A percentile compares a stretch with the other conserved stretches of the same genome.
phyloP scores from a whole-genome alignment of 1,140 invertebrate genomes.

The Aphelinus certus region DNA sequence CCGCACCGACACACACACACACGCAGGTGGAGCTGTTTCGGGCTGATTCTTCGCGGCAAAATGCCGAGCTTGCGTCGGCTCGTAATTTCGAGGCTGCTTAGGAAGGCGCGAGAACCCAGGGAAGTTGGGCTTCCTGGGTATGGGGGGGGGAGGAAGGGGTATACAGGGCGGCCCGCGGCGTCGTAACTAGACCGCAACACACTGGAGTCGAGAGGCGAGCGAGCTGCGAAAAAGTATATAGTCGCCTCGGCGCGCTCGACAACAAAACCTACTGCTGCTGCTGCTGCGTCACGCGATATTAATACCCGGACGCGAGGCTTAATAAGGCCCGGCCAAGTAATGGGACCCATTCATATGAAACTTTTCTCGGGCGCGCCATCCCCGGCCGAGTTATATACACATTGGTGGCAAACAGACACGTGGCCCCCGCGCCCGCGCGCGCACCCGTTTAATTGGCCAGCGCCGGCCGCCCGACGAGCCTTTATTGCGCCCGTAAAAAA shows the following conservation, averaged over 20 bases:
- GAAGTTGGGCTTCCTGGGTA: no score
- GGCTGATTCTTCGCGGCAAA: not conserved
- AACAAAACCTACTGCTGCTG: constrained; percentile 51
- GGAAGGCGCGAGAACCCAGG: not conserved
- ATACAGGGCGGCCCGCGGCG: no score
- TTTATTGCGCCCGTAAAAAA: no score
- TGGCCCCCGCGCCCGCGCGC: constrained; percentile 30
- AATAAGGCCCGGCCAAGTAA: constrained; percentile 60
- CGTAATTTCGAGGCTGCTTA: constrained; percentile 19
- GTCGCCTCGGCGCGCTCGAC: constrained; percentile 38
- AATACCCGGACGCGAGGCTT: constrained; percentile 52
- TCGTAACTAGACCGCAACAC: no score
- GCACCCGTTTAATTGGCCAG: constrained; percentile 56
- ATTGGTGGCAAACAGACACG: not conserved
- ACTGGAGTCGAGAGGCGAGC: not conserved
- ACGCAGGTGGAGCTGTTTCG: no score
- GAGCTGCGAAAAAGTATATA: constrained; percentile 34
- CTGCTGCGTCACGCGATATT: constrained; percentile 52
- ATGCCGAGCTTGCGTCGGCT: constrained; percentile 1
- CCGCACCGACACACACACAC: not conserved
- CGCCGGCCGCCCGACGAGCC: not conserved
- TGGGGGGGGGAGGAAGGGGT: no score
- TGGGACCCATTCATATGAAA: constrained; percentile 64
- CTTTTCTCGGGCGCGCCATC: constrained; percentile 43
- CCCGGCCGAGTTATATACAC: no score